Conservation (phyloP, 2,113 vertebrate genomes). For the Ictalurus furcatus region DNA sequence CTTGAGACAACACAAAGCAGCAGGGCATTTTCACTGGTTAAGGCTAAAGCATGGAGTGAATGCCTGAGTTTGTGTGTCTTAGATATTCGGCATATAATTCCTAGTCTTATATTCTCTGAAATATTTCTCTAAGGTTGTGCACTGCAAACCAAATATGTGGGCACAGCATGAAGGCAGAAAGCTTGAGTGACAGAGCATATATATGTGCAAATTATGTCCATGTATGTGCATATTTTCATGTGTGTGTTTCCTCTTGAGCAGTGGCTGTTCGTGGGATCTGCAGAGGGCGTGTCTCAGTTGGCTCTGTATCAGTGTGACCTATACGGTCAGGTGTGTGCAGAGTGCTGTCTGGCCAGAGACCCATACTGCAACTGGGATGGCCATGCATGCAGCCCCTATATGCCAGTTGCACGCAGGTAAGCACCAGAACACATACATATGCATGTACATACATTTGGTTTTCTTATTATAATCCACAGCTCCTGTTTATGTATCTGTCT, state of each 20-base stretch:
- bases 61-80: not conserved
- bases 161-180: not conserved
- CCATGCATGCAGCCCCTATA: conserved; percentile 78
- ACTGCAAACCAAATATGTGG: not conserved
- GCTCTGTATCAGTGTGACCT: conserved; percentile 79
- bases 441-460: not conserved
- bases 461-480: not conserved
- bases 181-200: not conserved
- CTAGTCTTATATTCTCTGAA: not conserved
- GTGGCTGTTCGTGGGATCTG: conserved; percentile 79
- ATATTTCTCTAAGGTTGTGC: not conserved
- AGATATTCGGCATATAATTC: not conserved
- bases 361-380: conserved; percentile 83
- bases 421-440: not conserved
- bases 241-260: conserved; percentile 57
- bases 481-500: not conserved
- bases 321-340: conserved; percentile 78
- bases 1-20: conserved; percentile 14
- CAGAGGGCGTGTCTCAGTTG: conserved; percentile 76
- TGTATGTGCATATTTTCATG: conserved; percentile 27
- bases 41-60: not conserved
- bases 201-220: not conserved
- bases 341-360: conserved; percentile 79
- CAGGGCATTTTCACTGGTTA: not conserved
- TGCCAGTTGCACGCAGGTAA: conserved; percentile 74